A percentile compares a stretch with the other conserved stretches of the same genome.
phyloP scores from a whole-genome alignment of 2,113 vertebrate species.

The Heterocephalus glaber region DNA sequence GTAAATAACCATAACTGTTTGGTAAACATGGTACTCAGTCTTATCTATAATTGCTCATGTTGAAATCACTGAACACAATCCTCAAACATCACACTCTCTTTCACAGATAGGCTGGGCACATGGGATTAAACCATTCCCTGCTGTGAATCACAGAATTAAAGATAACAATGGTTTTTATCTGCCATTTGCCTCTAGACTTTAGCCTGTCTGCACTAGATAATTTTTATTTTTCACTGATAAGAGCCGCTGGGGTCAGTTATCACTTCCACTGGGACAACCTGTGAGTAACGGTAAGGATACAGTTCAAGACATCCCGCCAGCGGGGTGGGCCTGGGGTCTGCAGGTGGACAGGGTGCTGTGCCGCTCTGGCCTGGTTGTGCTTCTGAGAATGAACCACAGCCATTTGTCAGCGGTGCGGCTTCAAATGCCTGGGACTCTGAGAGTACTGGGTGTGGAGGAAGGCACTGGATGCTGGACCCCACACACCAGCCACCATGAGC shows the following conservation, averaged over 20 bases:
- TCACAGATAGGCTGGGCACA: background rate
- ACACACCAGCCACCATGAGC: background rate
- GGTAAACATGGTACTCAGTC: background rate
- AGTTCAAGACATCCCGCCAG: background rate
- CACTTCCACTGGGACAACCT: conserved; percentile 7
- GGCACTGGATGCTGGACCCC: background rate
- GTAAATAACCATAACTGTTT: background rate
- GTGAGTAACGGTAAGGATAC: background rate
- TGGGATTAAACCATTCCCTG: background rate
- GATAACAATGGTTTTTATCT: conserved; percentile 46
- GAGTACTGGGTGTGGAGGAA: conserved; percentile 16
- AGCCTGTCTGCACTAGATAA: conserved; percentile 1
- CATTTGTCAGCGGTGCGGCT: background rate
- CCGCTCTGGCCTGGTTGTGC: background rate
- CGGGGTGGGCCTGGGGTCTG: background rate
- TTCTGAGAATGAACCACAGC: conserved; percentile 13
- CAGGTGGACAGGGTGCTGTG: background rate
- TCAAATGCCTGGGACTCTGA: background rate
- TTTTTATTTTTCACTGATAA: conserved; percentile 62
- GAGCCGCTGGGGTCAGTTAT: background rate
- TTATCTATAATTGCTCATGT: background rate
- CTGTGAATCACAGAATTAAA: conserved; percentile 40
- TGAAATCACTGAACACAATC: conserved; percentile 25
- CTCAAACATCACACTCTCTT: background rate
- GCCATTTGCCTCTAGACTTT: conserved; percentile 17